Percentiles rank a stretch among this genome's conserved stretches.
Conservation (phyloP, 1,140 invertebrate species). For the Drosophila nikananu region DNA sequence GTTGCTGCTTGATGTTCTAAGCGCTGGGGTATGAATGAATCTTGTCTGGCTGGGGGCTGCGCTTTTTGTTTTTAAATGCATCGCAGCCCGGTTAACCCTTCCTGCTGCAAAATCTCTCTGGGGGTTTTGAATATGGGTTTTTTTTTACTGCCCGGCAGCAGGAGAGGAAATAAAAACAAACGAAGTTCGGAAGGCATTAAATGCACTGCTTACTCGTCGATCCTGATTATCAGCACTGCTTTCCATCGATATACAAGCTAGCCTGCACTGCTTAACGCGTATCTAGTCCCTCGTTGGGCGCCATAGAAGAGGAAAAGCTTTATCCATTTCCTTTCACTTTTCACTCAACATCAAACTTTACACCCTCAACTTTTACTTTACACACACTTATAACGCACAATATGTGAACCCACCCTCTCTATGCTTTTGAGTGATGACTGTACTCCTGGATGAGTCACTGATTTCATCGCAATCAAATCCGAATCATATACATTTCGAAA, state of each 20-base stretch:
- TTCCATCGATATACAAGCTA: neutral
- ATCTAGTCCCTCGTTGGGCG: neutral
- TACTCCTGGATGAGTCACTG: conserved; percentile 41
- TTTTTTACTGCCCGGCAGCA: neutral
- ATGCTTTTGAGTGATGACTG: conserved; percentile 27
- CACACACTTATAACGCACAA: neutral
- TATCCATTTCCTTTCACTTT: neutral
- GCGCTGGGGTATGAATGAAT: conserved; percentile 78
- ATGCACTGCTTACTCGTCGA: neutral
- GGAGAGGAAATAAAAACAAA: neutral
- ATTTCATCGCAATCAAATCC: conserved; percentile 57
- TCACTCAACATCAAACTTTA: neutral
- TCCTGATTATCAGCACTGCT: neutral
- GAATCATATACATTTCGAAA: conserved; percentile 44
- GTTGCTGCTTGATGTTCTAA: conserved; percentile 57
- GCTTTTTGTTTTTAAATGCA: conserved; percentile 72
- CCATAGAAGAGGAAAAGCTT: neutral
- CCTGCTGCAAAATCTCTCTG: conserved; percentile 1
- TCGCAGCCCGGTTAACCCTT: conserved; percentile 11
- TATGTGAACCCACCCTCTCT: conserved; percentile 1
- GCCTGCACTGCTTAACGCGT: neutral
- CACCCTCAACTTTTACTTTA: neutral
- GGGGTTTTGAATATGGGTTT: conserved; percentile 17
- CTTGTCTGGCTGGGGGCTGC: conserved; percentile 46
- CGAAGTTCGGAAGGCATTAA: neutral